Evolutionary conservation across 64 coral and sea anemone species (phyloP), one percentile per base, ranked within the genome.

Genomic region (Actinia tenebrosa): DNA sequence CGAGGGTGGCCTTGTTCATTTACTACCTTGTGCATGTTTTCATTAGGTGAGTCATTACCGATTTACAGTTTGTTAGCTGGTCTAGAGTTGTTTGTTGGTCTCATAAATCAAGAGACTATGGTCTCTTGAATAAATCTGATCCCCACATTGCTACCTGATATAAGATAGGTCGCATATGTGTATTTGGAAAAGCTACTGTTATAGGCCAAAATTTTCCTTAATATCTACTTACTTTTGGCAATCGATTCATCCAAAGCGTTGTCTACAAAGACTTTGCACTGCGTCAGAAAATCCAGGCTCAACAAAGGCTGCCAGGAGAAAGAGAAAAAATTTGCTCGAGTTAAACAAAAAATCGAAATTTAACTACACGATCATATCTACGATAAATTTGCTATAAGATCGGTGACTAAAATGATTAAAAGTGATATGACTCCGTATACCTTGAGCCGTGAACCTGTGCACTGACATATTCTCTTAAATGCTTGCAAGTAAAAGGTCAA

Each of bases 241-340:
- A 81, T 45, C 46, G 86, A 53, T 15, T 20, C 75, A 72, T 87
- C 90, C 9, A 87, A 56, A 25, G 85, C 42, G 16, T 87, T 86
- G 60, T 92, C 84, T 10, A 92, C 53, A 58, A 46, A 62, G 2
- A 87, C 86, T 64, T 92, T 87, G 46, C 79, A 92, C 83, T 92
- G 84, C 59, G 77, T 80, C 16, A 92, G 59, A 5, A 92, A 92
- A 77, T 92, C 90, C 44, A 52, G 55, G 47, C 79, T 92, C 37
- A 92, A 45, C 11, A 92, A 80, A 14, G 90, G 90, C 90, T 92
- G 58, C 27, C 45, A 87, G 37, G 20, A 55, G 18, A 80, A 45
- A 83, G 26, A 43, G 5, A 15, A 30, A 25, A 30, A 7, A 75
- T 30, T 5, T 50, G 7, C 47, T 50, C 4, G 7, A 50, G 47